Base-by-base conservation (phyloP, 2,888 invertebrate species). In the Meteorus cinctellus region DNA sequence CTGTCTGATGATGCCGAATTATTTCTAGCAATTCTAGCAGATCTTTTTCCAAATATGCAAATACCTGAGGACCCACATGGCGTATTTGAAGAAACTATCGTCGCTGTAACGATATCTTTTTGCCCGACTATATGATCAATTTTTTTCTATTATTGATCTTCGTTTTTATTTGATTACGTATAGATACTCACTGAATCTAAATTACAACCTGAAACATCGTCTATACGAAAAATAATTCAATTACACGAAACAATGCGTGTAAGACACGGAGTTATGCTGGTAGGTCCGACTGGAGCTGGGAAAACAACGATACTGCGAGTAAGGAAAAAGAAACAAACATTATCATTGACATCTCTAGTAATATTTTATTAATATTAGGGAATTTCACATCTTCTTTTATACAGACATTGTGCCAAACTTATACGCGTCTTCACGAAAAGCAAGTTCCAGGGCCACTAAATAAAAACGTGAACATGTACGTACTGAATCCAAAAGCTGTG, bases 221-320 rank as follows among this genome's bases (percentile, higher is more conserved):
- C 95, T 88, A 92, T 95, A 51, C 91, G 91, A 60, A 96, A 96
- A 91, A 93, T 95, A 24, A 95, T 97, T 79, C 97, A 97, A 87
- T 90, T 97, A 12, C 95, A 96, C 86, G 97, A 97, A 88, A 97
- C 97, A 0, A 95, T 97, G 95, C 94, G 95, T 80, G 96, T 97
- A 3, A 92, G 97, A 24, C 97, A 97, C 93, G 97, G 97, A 2
- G 97, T 97, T 0, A 97, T 97, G 97, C 90, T 96, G 78, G 97
- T 97, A 0, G 97, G 97, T 0, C 96, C 96, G 0, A 96, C 97
- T 0, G 97, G 96, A 0, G 94, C 96, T 2, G 97, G 97, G 4
- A 97, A 97, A 89, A 94, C 95, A 0, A 92, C 94, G 0, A 93
- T 96, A 10, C 91, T 97, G 72, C 91, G 92, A 82, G 95, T 95